Base-by-base conservation (phyloP, 2,797 vertebrate genomes). In the Diceros bicornis region DNA sequence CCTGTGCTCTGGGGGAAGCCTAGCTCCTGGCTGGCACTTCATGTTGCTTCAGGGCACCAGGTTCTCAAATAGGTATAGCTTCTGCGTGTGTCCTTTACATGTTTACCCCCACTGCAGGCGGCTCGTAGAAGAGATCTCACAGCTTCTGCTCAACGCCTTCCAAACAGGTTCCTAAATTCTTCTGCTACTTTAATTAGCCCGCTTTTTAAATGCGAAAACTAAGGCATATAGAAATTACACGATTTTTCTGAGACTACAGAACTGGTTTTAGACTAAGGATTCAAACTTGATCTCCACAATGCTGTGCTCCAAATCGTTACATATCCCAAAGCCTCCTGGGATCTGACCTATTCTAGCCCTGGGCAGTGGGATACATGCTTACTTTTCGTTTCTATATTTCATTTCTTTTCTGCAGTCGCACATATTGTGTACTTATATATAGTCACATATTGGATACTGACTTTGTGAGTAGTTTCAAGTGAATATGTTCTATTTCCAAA, bases 261-360 rank as follows among this genome's bases (percentile, higher is more conserved):
- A 62, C 41, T 72, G 12, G 59, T 50, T 84, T 89, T 62, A 55
- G 44, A 83, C 77, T 37, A 75, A 62, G 34, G 34, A 50, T 85
- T 55, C 41, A 64, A 64, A 69, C 57, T 69, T 47, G 13, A 52
- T 57, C 6, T 66, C 34, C 77, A 34, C 47, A 62, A 69, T 34
- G 12, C 37, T 64, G 17, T 17, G 12, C 10, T 14, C 47, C 6
- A 29, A n/a, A 44, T 41, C 44, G 16, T 13, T 72, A 34, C 2
- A 5, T 1, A 14, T 0, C 14, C 0, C 2, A 6, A 17, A 3
- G 25, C 7, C 9, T 64, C 68, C 7, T 59, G 10, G 29, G 20
- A 61, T 37, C 10, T 68, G 84, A 71, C 17, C 23, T 11, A 11
- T 25, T 10, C 13, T 69, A 18, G 37, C 20, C 29, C 32, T 37